Conservation (phyloP, 2,888 invertebrate genomes). For the Diplolepis rosae region DNA sequence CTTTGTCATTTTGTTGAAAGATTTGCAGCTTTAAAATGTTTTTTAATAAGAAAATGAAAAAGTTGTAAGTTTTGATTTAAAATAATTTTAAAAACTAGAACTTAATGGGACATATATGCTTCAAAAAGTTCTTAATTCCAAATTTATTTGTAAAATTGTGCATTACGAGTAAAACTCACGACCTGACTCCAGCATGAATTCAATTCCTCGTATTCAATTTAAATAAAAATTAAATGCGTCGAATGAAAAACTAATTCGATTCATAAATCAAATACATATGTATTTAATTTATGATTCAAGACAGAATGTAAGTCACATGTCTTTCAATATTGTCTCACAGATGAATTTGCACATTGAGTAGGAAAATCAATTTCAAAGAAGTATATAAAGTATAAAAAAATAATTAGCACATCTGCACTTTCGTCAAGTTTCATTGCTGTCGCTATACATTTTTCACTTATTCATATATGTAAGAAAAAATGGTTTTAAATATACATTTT, state of each 20-base stretch:
- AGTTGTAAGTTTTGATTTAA: too few species aligned
- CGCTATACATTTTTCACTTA: too few species aligned
- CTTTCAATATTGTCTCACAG: slow-evolving; percentile 12
- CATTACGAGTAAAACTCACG: background rate
- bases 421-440: background rate
- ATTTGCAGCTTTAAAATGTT: too few species aligned
- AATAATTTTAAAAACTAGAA: too few species aligned
- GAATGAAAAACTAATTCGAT: background rate
- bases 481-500: too few species aligned
- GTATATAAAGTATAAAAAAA: background rate
- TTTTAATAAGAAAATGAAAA: too few species aligned
- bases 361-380: background rate
- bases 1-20: too few species aligned
- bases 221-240: background rate
- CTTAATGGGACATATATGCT: too few species aligned
- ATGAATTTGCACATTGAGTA: background rate
- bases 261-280: background rate
- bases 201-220: background rate
- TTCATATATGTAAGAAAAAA: too few species aligned
- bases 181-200: background rate
- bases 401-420: slow-evolving; percentile 10
- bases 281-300: slow-evolving; percentile 17
- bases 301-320: slow-evolving; percentile 19
- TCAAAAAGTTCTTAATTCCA: too few species aligned
- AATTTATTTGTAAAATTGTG: too few species aligned